These are phyloP conservation scores for Scartelaos histophorus DNA, from an alignment of 2,113 vertebrate species.

Conservation along the genomic window DNA sequence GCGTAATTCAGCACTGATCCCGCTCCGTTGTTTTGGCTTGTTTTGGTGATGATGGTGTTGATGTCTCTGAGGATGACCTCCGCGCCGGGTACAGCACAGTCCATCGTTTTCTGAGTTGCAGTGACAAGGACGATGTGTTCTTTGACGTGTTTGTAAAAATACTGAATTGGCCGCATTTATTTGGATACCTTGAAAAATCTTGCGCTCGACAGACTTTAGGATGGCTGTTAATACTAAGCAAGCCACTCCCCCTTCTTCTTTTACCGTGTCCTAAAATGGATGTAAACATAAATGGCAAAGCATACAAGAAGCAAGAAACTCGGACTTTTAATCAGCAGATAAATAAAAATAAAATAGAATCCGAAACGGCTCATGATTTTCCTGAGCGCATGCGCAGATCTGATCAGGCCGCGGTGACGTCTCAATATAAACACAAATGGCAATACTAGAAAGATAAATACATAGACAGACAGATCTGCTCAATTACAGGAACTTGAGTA, in stretches of 20 bases:
- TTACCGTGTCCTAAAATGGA: conserved; percentile 65
- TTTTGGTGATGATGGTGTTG: not conserved
- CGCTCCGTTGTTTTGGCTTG: conserved; percentile 23
- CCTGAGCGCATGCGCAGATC: conserved; percentile 36
- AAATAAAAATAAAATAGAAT: conserved; percentile 69
- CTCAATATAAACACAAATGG: too few species aligned
- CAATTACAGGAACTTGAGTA: too few species aligned
- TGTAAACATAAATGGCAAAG: conserved; percentile 65
- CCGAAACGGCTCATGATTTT: conserved; percentile 68
- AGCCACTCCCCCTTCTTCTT: not conserved
- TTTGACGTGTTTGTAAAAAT: conserved; percentile 38
- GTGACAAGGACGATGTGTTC: conserved; percentile 50
- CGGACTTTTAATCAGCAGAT: conserved; percentile 62
- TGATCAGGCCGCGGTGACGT: not conserved
- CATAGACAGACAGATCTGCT: too few species aligned
- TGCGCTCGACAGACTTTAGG: not conserved
- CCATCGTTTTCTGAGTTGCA: conserved; percentile 33
- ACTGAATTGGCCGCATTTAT: not conserved
- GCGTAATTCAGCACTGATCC: conserved; percentile 16
- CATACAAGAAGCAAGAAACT: conserved; percentile 66
- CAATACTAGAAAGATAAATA: too few species aligned
- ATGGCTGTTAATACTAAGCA: not conserved
- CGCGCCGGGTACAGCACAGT: conserved; percentile 58
- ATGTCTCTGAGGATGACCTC: conserved; percentile 47
- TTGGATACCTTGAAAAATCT: not conserved